These are phyloP conservation scores for Coregonus ussuriensis DNA, from an alignment of 2,797 vertebrate genomes.

Conservation along the genomic window DNA sequence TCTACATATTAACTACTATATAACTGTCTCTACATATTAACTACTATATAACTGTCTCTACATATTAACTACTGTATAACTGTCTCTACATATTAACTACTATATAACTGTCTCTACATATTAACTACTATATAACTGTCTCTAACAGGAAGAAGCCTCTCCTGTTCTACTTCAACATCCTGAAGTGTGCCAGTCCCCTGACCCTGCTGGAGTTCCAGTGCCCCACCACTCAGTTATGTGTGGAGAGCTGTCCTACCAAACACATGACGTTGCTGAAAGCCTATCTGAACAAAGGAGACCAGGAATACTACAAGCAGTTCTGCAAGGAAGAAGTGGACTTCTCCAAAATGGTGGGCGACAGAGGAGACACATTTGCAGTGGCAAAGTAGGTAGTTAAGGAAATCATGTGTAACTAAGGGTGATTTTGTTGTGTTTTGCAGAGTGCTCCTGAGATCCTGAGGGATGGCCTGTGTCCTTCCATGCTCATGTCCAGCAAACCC, in stretches of 20 bases:
- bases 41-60: no score
- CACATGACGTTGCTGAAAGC: conserved; percentile 77
- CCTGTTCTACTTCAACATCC: conserved; percentile 88
- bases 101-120: no score
- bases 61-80: no score
- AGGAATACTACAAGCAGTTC: conserved; percentile 79
- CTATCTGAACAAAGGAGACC: neutral
- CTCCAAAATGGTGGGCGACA: conserved; percentile 43
- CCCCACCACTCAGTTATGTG: conserved; percentile 88
- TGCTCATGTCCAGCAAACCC: conserved; percentile 86
- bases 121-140: no score
- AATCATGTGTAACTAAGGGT: neutral
- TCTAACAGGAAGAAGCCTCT: conserved; percentile 77
- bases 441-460: conserved; percentile 70
- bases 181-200: conserved; percentile 85
- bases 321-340: conserved; percentile 75
- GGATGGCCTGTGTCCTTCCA: conserved; percentile 81
- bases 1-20: no score
- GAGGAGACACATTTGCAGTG: neutral
- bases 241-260: conserved; percentile 80
- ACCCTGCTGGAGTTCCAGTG: conserved; percentile 85
- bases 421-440: conserved; percentile 58
- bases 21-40: no score
- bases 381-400: neutral
- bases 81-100: no score